These are phyloP conservation scores for Venusia cambrica DNA, from an alignment of 2,888 invertebrate genomes.

Conservation along the genomic window DNA sequence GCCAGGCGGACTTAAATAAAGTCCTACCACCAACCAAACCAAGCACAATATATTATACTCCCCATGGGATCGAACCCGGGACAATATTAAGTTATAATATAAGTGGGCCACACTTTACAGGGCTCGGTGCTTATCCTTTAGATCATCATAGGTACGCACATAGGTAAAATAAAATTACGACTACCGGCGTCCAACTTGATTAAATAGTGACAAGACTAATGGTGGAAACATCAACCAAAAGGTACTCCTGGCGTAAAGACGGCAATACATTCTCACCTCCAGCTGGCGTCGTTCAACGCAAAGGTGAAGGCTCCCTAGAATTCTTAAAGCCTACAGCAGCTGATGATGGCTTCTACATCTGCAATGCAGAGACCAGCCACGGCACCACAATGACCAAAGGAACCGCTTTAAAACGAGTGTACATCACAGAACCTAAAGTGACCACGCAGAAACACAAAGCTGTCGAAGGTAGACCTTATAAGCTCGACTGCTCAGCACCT, in stretches of 20 bases:
- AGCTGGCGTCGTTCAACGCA: slow-evolving; percentile 37
- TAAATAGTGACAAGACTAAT: background rate
- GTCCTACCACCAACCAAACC: too few relatives aligned
- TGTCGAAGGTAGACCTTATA: slow-evolving; percentile 52
- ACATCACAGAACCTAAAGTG: slow-evolving; percentile 39
- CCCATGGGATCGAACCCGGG: too few relatives aligned
- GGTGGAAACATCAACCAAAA: too few relatives aligned
- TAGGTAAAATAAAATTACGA: too few relatives aligned
- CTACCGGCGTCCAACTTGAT: too few relatives aligned
- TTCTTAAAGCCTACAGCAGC: slow-evolving; percentile 46
- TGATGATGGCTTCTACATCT: slow-evolving; percentile 58
- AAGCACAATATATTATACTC: too few relatives aligned
- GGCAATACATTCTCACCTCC: slow-evolving; percentile 40
- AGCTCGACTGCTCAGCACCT: slow-evolving; percentile 52
- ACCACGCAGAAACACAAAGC: slow-evolving; percentile 45
- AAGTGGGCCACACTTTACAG: too few relatives aligned
- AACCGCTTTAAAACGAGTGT: slow-evolving; percentile 44
- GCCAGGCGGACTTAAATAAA: too few relatives aligned
- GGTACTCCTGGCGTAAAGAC: slow-evolving; percentile 59
- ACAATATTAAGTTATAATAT: too few relatives aligned
- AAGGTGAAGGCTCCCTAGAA: slow-evolving; percentile 48
- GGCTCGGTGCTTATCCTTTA: too few relatives aligned
- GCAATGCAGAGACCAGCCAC: slow-evolving; percentile 45
- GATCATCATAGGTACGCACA: too few relatives aligned
- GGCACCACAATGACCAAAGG: slow-evolving; percentile 52